A percentile compares a stretch with the other conserved stretches of the same genome.
These are phyloP conservation scores for Prunella himalayana DNA, from an alignment of 2,113 vertebrate species.

Conservation along the genomic window DNA sequence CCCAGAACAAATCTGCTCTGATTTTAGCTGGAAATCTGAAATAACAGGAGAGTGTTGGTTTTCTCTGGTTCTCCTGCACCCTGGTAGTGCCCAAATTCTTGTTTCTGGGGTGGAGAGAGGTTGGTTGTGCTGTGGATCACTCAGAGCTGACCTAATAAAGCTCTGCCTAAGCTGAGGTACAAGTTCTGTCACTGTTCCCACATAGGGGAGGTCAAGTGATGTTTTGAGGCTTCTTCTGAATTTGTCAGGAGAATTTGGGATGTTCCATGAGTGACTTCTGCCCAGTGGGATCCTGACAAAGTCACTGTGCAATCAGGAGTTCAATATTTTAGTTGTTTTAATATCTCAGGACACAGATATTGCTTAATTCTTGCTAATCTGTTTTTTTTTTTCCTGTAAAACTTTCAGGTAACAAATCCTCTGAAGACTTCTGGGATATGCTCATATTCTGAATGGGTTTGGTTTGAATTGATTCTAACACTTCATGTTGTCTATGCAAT, in stretches of 20 bases:
- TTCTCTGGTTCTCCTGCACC: background rate
- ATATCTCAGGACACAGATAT: accelerated
- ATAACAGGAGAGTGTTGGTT: background rate
- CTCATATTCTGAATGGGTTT: background rate
- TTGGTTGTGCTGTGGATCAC: background rate
- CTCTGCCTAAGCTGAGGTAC: background rate
- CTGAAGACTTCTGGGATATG: background rate
- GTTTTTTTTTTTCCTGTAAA: background rate
- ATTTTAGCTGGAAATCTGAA: background rate
- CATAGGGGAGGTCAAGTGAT: too few relatives aligned
- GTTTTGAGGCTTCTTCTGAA: background rate
- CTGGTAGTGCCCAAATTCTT: background rate
- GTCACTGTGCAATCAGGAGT: accelerated
- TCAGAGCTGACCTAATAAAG: background rate
- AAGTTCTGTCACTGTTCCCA: accelerated
- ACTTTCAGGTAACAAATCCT: background rate
- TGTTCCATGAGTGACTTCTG: background rate
- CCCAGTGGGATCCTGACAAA: background rate
- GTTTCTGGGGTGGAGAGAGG: background rate
- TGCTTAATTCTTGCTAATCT: background rate
- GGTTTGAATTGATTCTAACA: too few relatives aligned
- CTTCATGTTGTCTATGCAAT: background rate
- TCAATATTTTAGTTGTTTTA: background rate
- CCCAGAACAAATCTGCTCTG: background rate
- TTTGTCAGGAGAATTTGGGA: background rate